Evolutionary conservation across 2,888 invertebrate genomes (phyloP), one percentile per base, ranked within the genome.

Genomic region (Alentia gelatinosa): DNA sequence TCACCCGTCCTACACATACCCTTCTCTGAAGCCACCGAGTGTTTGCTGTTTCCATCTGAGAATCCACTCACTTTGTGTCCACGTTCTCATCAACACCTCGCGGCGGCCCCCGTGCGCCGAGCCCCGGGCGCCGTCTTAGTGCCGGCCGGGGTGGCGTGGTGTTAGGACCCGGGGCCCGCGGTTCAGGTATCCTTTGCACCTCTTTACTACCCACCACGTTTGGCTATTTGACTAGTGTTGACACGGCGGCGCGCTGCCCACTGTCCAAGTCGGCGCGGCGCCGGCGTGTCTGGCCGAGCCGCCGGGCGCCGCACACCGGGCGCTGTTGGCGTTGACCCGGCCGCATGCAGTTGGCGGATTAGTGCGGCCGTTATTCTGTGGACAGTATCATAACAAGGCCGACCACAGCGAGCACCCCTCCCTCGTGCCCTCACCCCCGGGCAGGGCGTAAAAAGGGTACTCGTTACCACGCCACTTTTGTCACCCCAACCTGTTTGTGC

Each of bases 41-140:
- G 83, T 83, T 83, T 83, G 39, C 33, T 39, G 83, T 83, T 83
- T 83, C 83, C 83, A 83, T 83, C 83, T 37, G 37, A 83, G 37
- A 83, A 83, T 83, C 83, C 83, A 83, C 83, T 83, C 83, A 40
- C 39, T 40, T 83, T 83, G 83, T 83, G 83, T 83, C 83, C 83
- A 39, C 40, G 9, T 35, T 83, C 30, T 83, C 83, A 83, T 83
- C 83, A 83, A 26, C 37, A 83, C 83, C 23, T 39, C 83, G 12
- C 68, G 12, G 1, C 30, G 3, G 12, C 23, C 68, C 68, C 5
- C 33, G 30, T 30, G 0, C 68, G 30, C 56, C 56, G 19, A n/a
- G 4, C 26, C 19, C n/a, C 26, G 4, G 19, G 19, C 26, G 75
- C 74, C 26, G 26, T 74, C 7, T 26, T 12, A 75, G 15, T 30